These are phyloP conservation scores for Characodon lateralis DNA, from an alignment of 2,797 vertebrate genomes.

Conservation along the genomic window DNA sequence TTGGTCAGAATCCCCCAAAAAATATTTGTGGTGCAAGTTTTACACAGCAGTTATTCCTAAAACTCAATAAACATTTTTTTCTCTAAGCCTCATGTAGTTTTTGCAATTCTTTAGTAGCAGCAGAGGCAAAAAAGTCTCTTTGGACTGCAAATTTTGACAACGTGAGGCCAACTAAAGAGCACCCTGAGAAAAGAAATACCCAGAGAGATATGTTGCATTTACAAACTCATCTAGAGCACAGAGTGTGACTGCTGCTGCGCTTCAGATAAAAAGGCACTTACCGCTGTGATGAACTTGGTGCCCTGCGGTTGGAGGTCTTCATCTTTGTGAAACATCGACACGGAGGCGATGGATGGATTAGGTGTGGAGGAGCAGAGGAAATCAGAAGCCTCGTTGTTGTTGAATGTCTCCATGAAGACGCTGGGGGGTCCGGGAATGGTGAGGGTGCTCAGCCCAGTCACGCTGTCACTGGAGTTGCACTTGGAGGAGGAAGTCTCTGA, in stretches of 20 bases:
- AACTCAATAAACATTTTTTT: background rate
- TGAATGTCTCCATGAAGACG: conserved; percentile 67
- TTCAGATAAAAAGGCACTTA: conserved; percentile 64
- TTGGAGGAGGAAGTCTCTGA: conserved; percentile 82
- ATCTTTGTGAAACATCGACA: conserved; percentile 74
- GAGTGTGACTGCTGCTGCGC: background rate
- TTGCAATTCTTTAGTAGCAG: background rate
- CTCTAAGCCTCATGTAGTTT: background rate
- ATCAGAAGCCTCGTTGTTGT: conserved; percentile 56
- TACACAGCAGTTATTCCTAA: background rate
- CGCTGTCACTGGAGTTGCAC: conserved; percentile 79
- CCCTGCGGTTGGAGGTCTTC: conserved; percentile 69
- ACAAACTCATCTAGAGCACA: background rate
- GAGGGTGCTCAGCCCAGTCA: conserved; percentile 66
- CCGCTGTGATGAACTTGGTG: conserved; percentile 81
- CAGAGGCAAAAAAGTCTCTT: background rate
- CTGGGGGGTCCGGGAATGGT: conserved; percentile 48
- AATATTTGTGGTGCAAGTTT: background rate
- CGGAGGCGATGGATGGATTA: conserved; percentile 53
- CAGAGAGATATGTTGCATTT: background rate
- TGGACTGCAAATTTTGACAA: background rate
- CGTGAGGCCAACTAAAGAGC: background rate
- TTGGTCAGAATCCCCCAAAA: background rate
- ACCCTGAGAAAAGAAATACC: background rate
- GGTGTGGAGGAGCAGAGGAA: conserved; percentile 69